These are phyloP conservation scores for Sebastes goodei DNA, from an alignment of 2,797 vertebrate genomes.

Conservation along the genomic window DNA sequence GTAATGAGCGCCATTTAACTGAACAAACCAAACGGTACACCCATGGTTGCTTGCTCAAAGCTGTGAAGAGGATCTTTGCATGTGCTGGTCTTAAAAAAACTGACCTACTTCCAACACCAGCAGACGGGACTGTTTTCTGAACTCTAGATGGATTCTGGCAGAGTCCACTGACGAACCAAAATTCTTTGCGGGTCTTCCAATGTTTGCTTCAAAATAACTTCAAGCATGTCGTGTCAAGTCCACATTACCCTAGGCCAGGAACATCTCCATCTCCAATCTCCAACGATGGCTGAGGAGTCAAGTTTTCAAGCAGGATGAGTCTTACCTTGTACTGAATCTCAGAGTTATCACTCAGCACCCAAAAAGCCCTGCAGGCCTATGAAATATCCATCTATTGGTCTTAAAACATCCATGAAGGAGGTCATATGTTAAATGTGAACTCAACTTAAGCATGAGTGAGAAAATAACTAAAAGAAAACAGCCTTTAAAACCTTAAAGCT, in stretches of 20 bases:
- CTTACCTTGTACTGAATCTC: neutral
- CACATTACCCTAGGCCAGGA: conserved; percentile 15
- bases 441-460: neutral
- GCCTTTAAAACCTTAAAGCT: neutral
- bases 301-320: neutral
- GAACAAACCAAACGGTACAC: conserved; percentile 13
- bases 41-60: conserved; percentile 22
- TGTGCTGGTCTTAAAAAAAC: conserved; percentile 48
- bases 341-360: neutral
- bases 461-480: neutral
- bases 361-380: neutral
- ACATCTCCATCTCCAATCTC: conserved; percentile 17
- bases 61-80: conserved; percentile 30
- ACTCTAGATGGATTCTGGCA: conserved; percentile 45
- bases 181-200: conserved; percentile 37
- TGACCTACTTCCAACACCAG: conserved; percentile 58
- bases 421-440: neutral
- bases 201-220: conserved; percentile 47
- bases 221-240: conserved; percentile 27
- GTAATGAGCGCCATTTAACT: conserved; percentile 7
- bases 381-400: neutral
- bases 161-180: conserved; percentile 28
- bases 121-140: conserved; percentile 44
- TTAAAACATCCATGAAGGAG: neutral
- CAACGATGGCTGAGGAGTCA: neutral